Base-by-base conservation (phyloP, 2,113 vertebrate genomes). In the Gasterosteus aculeatus region DNA sequence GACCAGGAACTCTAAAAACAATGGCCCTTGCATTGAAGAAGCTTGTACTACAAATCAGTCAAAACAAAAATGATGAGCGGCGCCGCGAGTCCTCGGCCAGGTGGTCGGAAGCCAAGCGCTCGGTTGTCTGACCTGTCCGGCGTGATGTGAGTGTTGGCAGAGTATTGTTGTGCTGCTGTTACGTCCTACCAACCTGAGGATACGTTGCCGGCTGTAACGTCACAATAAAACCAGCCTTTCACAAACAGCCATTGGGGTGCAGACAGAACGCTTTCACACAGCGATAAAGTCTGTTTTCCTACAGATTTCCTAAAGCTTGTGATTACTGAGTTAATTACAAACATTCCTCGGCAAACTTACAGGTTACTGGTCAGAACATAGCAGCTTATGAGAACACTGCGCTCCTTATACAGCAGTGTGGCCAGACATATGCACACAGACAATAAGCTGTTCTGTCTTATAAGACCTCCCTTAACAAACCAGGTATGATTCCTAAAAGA, bases 291-390 rank as follows among this genome's bases (percentile, higher is more conserved):
- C 81, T 81, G 77, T 89, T 90, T 90, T 86, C 81, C 69, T 75
- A 79, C 81, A 86, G 86, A 90, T 92, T 91, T 90, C 85, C 89
- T 80, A 90, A 91, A 92, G 89, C 90, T 88, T 85, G 87, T 85
- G 90, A 92, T 94, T 92, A 92, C 88, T 29, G 79, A 91, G 83
- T 88, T 92, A 93, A 94, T 94, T 87, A 92, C 90, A 61, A 66
- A 90, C 92, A 94, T 94, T 94, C 93, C 91, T 88, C 8, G 1
- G 81, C 73, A 83, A 90, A 90, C 90, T 84, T 83, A 78, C 69
- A 84, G 85, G 81, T 81, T 82, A 69, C 82, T 66, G 75, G 63
- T 82, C 81, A 82, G 77, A 92, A 79, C 83, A 33, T 58, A 77
- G 71, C 64, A 49, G 82, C 85, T 88, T 86, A 84, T 7, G 69